Base-by-base conservation (phyloP, 2,113 vertebrate species). In the Tretioscincus oriximinensis region DNA sequence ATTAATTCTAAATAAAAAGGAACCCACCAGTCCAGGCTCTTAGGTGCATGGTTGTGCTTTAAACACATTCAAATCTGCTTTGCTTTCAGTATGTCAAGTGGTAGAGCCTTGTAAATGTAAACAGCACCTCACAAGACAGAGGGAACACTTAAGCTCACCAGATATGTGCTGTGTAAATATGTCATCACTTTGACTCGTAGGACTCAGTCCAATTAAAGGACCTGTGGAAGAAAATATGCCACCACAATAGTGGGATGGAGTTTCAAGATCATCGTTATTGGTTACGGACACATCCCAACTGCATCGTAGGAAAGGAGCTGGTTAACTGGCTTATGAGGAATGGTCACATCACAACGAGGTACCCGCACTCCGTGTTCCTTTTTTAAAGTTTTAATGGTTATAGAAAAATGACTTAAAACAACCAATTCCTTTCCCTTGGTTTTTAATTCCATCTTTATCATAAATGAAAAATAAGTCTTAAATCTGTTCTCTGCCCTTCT, bases 251-350 rank as follows among this genome's bases (percentile, higher is more conserved):
- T 3, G 98, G 98, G 45, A 99, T 99, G 98, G 98, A 99, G 91
- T 99, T 99, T 86, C 98, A 99, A 90, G 98, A 99, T 92, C 98
- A 99, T 90, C 95, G 98, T 28, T 99, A 99, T 85, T 99, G 98
- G 98, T 93, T 99, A 84, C 96, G 98, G 73, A 99, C 98, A 0
- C 97, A 99, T 93, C 98, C 98, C 47, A 99, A 98, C 93, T 99
- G 98, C 92, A 98, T 99, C 85, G 98, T 99, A 83, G 98, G 98
- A 90, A 99, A 99, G 92, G 98, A 99, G 54, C 92, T 99, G 41
- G 98, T 99, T 75, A 99, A 99, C 92, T 99, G 98, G 98, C 95
- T 99, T 49, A 96, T 99, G 80, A 95, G 97, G 89, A 99, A 97
- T 81, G 98, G 98, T 24, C 98, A 99, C 79, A 96, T 99, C 90